These are phyloP conservation scores for Nothura maculosa DNA, from an alignment of 2,797 vertebrate species.

Conservation along the genomic window DNA sequence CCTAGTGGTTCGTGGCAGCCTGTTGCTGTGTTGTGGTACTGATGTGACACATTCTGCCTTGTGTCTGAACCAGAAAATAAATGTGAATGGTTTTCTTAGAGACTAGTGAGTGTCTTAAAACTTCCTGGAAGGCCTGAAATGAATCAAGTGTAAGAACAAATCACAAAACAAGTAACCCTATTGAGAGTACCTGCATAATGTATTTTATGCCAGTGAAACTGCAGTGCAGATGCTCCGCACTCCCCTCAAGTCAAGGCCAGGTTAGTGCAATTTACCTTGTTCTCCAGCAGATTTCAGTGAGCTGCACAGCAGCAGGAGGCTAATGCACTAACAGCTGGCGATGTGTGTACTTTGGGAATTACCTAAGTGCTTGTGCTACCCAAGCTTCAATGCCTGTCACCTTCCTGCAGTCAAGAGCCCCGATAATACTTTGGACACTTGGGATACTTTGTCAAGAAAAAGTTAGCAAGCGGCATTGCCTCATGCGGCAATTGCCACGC, in stretches of 20 bases:
- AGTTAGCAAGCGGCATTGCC: rapidly evolving
- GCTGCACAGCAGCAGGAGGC: not conserved
- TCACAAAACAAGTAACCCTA: not conserved
- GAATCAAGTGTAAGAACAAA: not conserved
- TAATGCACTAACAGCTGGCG: not conserved
- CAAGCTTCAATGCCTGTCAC: rapidly evolving
- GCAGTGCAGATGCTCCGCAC: not conserved
- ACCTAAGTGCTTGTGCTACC: rapidly evolving
- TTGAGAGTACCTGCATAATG: not conserved
- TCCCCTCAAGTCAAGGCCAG: not conserved
- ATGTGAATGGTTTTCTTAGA: slow-evolving; percentile 21
- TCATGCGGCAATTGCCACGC: not conserved
- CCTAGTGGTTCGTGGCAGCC: not conserved
- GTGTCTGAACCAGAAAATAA: slow-evolving; percentile 31
- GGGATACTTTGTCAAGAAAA: not conserved
- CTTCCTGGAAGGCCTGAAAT: slow-evolving; percentile 28
- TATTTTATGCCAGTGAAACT: not conserved
- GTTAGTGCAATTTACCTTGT: not conserved
- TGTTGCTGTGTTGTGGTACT: slow-evolving; percentile 30
- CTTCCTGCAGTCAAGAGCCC: not conserved
- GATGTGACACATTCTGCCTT: slow-evolving; percentile 44
- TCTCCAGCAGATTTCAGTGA: not conserved
- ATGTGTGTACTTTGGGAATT: not conserved
- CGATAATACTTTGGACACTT: too few species aligned
- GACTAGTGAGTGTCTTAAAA: not conserved